Evolutionary conservation across 1,140 invertebrate species (phyloP), one percentile per base, ranked within the genome.

Genomic region (Acyrthosiphon pisum): DNA sequence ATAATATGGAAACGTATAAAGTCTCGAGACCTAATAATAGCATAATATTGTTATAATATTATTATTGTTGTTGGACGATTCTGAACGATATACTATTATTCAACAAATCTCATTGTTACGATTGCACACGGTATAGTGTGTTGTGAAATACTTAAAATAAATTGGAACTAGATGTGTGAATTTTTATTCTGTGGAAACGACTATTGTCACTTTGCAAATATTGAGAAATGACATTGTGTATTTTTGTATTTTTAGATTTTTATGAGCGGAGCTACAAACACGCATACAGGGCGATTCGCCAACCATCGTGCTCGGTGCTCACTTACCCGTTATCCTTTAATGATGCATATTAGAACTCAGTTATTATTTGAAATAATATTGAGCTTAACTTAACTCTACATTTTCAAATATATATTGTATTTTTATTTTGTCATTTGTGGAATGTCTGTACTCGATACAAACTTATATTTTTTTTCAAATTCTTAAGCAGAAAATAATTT

Each of bases 211-310:
- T n/a, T 76, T n/a, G 60, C n/a, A 76, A 76, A 76, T 35, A 76
- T 76, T 76, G 60, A 76, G 60, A 76, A n/a, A 76, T 76, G n/a
- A 18, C 60, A 68, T n/a, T n/a, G 60, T 76, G 60, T 76, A 76
- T 76, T 76, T 30, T 76, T 20, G 60, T 35, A 76, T 76, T 76
- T 76, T 76, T 76, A 76, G 14, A 35, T 76, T 50, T 50, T 50
- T 76, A 76, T 76, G 60, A 76, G 14, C 11, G 30, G 18, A 76
- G 60, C n/a, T 4, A n/a, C 11, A n/a, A 35, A 76, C n/a, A 76
- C 14, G 11, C 6, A n/a, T 76, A 76, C 60, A 76, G 30, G 14
- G 30, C 6, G 60, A 76, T 76, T n/a, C 30, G 6, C 30, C 60
- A 68, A 68, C 14, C 30, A n/a, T 6, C 14, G 14, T n/a, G n/a